These are phyloP conservation scores for Pandemis cinnamomeana DNA, from an alignment of 2,888 invertebrate species.

Conservation along the genomic window DNA sequence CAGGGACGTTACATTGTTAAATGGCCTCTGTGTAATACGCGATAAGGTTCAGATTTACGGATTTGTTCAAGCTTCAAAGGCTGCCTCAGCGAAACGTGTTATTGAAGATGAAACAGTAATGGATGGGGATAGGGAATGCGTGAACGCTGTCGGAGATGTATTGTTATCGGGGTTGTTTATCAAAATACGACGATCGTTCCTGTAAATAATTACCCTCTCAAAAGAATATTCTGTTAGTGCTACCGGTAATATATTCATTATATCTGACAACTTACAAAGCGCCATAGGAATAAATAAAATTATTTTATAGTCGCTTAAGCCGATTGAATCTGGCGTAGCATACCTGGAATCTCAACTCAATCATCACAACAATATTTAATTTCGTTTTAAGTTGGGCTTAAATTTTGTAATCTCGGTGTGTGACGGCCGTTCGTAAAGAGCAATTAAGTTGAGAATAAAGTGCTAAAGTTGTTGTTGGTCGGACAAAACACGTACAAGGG, in stretches of 20 bases:
- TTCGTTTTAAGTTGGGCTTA: slow-evolving; percentile 45
- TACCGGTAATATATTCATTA: slow-evolving; percentile 84
- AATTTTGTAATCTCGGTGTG: slow-evolving; percentile 53
- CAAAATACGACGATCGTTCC: slow-evolving; percentile 79
- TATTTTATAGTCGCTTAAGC: slow-evolving; percentile 67
- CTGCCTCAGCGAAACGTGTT: slow-evolving; percentile 75
- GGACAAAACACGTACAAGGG: slow-evolving; percentile 46
- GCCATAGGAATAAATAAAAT: slow-evolving; percentile 77
- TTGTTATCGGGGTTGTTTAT: slow-evolving; percentile 83
- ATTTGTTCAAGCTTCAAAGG: slow-evolving; percentile 51
- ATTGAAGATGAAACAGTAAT: slow-evolving; percentile 84
- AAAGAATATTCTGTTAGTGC: slow-evolving; percentile 74
- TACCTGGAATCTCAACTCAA: slow-evolving; percentile 60
- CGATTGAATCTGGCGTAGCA: slow-evolving; percentile 64
- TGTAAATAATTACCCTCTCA: slow-evolving; percentile 82
- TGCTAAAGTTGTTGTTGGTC: slow-evolving; percentile 58
- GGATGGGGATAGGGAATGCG: slow-evolving; percentile 83
- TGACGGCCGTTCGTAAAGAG: slow-evolving; percentile 58
- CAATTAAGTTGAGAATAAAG: slow-evolving; percentile 64
- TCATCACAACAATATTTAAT: slow-evolving; percentile 40
- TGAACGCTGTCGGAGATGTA: slow-evolving; percentile 82
- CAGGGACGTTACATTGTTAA: slow-evolving; percentile 55
- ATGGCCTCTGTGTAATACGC: slow-evolving; percentile 56
- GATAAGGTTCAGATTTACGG: slow-evolving; percentile 61
- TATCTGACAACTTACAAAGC: slow-evolving; percentile 80